phyloP scores from a whole-genome alignment of 2,888 invertebrate species.

The Apotomis betuletana region DNA sequence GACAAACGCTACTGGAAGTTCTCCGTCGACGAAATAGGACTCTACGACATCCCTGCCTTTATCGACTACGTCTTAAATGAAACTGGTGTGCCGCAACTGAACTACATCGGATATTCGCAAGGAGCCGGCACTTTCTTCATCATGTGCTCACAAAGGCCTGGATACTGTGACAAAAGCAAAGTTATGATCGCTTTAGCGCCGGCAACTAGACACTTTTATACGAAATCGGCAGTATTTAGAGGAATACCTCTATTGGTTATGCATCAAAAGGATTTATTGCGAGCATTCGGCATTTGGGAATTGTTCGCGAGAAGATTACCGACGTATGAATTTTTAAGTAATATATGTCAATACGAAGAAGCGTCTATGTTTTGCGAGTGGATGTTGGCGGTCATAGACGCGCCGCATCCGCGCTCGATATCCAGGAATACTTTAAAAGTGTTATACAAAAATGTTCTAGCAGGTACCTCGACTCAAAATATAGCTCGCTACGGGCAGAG shows the following conservation, averaged over 20 bases:
- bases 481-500: slow-evolving; percentile 35
- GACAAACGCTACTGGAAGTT: slow-evolving; percentile 78
- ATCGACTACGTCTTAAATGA: slow-evolving; percentile 56
- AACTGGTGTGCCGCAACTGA: slow-evolving; percentile 58
- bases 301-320: slow-evolving; percentile 33
- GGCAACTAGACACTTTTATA: slow-evolving; percentile 30
- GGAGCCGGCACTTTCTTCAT: slow-evolving; percentile 69
- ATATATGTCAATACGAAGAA: slow-evolving; percentile 27
- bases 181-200: slow-evolving; percentile 29
- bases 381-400: slow-evolving; percentile 22
- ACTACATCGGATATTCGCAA: slow-evolving; percentile 72
- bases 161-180: slow-evolving; percentile 50
- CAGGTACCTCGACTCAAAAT: slow-evolving; percentile 34
- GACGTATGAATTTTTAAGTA: slow-evolving; percentile 24
- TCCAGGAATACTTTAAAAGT: slow-evolving; percentile 14
- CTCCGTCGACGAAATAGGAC: slow-evolving; percentile 69
- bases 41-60: slow-evolving; percentile 60
- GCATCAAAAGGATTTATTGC: slow-evolving; percentile 5
- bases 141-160: slow-evolving; percentile 64
- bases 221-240: slow-evolving; percentile 34
- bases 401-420: slow-evolving; percentile 28
- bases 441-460: slow-evolving; percentile 29
- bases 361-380: slow-evolving; percentile 24
- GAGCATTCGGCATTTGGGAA: slow-evolving; percentile 27
- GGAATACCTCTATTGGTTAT: slow-evolving; percentile 2